Percentiles rank a stretch among this genome's conserved stretches.
phyloP scores from a whole-genome alignment of 2,797 vertebrate species.

The Micromesistius poutassou region DNA sequence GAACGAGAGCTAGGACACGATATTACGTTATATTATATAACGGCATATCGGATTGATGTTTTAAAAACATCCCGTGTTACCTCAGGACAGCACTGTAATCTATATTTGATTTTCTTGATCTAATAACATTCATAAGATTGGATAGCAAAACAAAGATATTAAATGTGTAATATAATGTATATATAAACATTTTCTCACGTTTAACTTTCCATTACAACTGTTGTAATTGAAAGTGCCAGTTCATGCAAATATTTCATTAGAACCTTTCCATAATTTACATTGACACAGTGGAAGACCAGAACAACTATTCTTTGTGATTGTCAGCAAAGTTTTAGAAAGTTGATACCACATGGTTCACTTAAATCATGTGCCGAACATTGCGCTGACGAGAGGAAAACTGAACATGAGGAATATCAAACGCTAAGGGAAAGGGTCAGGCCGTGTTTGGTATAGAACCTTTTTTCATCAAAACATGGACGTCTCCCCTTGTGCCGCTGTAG shows the following conservation, averaged over 20 bases:
- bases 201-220: background rate
- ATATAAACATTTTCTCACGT: background rate
- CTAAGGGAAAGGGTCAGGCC: too few relatives aligned
- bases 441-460: too few relatives aligned
- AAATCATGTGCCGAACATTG: too few relatives aligned
- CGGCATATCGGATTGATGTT: slow-evolving; percentile 30
- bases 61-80: background rate
- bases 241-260: background rate
- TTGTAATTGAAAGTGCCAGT: background rate
- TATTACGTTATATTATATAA: slow-evolving; percentile 18
- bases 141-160: background rate
- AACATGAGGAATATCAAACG: too few relatives aligned
- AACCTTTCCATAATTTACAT: background rate
- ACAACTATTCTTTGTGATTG: too few relatives aligned
- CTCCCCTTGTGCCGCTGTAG: too few relatives aligned
- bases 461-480: too few relatives aligned
- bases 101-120: background rate
- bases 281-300: background rate
- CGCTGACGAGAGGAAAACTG: too few relatives aligned
- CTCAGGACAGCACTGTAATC: background rate
- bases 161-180: background rate
- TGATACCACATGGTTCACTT: too few relatives aligned
- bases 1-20: slow-evolving; percentile 18
- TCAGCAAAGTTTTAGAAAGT: too few relatives aligned
- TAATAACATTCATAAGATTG: background rate